phyloP scores from a whole-genome alignment of 2,888 invertebrate genomes.

The Apeira syringaria region DNA sequence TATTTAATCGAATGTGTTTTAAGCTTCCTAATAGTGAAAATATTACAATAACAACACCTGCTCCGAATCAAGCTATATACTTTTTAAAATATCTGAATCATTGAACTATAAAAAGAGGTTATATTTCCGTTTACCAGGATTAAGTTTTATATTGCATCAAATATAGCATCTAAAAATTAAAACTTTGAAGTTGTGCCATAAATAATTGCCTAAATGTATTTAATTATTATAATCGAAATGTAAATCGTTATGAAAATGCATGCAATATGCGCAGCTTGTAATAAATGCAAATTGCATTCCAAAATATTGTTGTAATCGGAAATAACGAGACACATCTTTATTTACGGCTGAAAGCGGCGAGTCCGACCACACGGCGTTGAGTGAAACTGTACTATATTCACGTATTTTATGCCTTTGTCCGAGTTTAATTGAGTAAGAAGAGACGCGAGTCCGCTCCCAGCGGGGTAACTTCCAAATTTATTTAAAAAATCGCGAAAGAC shows the following conservation, averaged over 20 bases:
- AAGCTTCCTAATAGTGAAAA: no score
- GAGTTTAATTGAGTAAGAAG: constrained; percentile 79
- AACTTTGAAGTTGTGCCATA: no score
- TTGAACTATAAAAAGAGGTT: no score
- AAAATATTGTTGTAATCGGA: constrained; percentile 74
- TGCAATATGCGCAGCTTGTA: constrained; percentile 31
- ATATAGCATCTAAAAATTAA: no score
- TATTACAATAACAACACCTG: no score
- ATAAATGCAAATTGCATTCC: constrained; percentile 49
- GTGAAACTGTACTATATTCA: constrained; percentile 75
- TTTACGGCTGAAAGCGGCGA: constrained; percentile 62
- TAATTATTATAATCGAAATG: constrained; percentile 15
- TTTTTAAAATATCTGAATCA: no score
- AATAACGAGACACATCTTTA: constrained; percentile 73
- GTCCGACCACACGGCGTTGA: constrained; percentile 40
- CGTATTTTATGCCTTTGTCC: constrained; percentile 79
- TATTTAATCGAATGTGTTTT: no score
- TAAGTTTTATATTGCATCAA: no score
- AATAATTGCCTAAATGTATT: no score
- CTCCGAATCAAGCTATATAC: no score
- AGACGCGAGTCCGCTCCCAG: constrained; percentile 64
- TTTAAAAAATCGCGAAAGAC: constrained; percentile 69
- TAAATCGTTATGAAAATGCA: constrained; percentile 35
- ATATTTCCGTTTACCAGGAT: no score
- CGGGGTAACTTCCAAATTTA: constrained; percentile 78